A percentile compares a stretch with the other conserved stretches of the same genome.
Conservation (phyloP, 2,113 vertebrate genomes). For the Rhynchopsitta pachyrhyncha region DNA sequence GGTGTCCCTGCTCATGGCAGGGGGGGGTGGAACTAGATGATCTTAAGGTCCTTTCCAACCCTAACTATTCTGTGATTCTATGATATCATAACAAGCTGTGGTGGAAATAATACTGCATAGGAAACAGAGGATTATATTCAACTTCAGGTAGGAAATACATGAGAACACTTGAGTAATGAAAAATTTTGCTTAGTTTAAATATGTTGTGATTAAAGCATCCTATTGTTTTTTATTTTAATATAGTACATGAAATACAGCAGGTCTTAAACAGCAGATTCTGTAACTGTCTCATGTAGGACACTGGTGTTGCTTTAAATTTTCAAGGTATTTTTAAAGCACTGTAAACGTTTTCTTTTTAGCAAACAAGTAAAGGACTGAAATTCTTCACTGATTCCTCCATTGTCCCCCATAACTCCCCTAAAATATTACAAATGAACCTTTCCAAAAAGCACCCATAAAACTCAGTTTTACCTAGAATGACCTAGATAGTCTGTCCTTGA, state of each 20-base stretch:
- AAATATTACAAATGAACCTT: not conserved
- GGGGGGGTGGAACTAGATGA: too few relatives aligned
- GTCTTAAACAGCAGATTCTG: not conserved
- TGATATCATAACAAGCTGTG: not conserved
- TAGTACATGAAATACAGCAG: not conserved
- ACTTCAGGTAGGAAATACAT: constrained; percentile 16
- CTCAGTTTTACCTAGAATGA: not conserved
- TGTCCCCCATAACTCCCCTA: not conserved
- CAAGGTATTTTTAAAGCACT: not conserved
- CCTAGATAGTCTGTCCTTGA: not conserved
- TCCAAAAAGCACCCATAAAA: not conserved
- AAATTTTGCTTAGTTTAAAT: constrained; percentile 5
- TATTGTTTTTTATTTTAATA: not conserved
- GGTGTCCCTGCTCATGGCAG: too few relatives aligned
- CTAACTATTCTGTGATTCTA: too few relatives aligned
- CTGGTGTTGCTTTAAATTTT: not conserved
- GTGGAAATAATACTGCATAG: constrained; percentile 22
- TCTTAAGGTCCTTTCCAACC: too few relatives aligned
- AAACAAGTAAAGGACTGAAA: not conserved
- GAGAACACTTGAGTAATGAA: not conserved
- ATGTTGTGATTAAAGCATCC: not conserved
- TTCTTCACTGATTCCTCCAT: not conserved
- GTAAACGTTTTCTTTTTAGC: not conserved
- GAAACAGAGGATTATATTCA: constrained; percentile 3
- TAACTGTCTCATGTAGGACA: not conserved